Evolutionary conservation across 2,888 invertebrate species (phyloP).

Genomic region (Amphipyra berbera): DNA sequence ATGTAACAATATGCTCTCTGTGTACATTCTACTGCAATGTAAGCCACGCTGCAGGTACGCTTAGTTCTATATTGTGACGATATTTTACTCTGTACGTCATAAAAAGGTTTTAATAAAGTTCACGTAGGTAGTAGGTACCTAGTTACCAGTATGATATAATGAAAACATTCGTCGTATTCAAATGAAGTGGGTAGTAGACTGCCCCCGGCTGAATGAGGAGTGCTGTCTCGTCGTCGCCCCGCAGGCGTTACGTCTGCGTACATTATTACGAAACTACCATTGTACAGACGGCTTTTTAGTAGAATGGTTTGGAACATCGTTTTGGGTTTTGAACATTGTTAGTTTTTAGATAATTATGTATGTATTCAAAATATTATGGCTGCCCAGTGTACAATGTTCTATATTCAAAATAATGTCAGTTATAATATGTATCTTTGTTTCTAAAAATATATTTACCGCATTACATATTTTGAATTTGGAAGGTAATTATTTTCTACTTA

Average conservation of each 20-base stretch:
- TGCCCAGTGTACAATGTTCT: too few relatives aligned
- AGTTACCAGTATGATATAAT: slow-evolving; percentile 29
- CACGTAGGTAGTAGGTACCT: slow-evolving; percentile 11
- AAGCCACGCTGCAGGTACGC: slow-evolving; percentile 10
- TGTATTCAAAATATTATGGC: background rate
- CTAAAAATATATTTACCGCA: too few relatives aligned
- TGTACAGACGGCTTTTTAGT: slow-evolving; percentile 22
- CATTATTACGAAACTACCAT: slow-evolving; percentile 63
- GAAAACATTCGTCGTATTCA: slow-evolving; percentile 60
- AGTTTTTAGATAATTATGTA: too few relatives aligned
- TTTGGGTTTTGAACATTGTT: background rate
- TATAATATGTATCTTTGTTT: too few relatives aligned
- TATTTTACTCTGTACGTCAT: slow-evolving; percentile 34
- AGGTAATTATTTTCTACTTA: too few relatives aligned
- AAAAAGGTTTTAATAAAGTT: slow-evolving; percentile 31
- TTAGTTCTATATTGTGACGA: slow-evolving; percentile 15
- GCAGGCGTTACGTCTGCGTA: slow-evolving; percentile 51
- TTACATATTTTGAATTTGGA: too few relatives aligned
- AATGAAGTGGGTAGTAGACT: slow-evolving; percentile 68
- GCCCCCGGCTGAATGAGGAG: slow-evolving; percentile 59
- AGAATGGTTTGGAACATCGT: slow-evolving; percentile 1
- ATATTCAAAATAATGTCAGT: too few relatives aligned
- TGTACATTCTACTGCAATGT: slow-evolving; percentile 24
- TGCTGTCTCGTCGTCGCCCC: slow-evolving; percentile 60
- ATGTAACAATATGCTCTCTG: slow-evolving; percentile 23